Percentiles rank a stretch among this genome's conserved stretches.
Evolutionary conservation across 2,113 vertebrate genomes (phyloP).

Genomic region (Hystrix brachyura): DNA sequence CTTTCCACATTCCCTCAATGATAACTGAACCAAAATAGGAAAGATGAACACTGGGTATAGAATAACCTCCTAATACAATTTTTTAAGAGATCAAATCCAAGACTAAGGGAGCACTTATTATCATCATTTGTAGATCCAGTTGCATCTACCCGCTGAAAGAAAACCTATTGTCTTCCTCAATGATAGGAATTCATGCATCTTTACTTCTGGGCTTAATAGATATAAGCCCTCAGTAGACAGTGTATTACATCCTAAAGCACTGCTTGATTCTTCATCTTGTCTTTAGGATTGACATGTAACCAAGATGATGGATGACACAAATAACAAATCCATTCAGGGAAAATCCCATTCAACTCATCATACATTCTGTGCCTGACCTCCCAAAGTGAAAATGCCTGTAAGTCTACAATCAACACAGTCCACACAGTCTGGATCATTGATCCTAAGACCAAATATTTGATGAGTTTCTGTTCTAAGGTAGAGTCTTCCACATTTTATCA

Average conservation of each 20-base stretch:
- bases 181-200: background rate
- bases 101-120: background rate
- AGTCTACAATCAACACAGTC: background rate
- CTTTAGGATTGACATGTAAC: background rate
- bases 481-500: background rate
- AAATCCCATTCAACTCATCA: background rate
- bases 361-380: background rate
- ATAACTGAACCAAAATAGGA: background rate
- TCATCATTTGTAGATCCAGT: background rate
- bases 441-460: background rate
- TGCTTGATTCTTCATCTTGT: background rate
- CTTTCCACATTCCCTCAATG: background rate
- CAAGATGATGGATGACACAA: background rate
- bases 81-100: background rate
- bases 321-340: background rate
- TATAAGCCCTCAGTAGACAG: background rate
- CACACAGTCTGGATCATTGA: background rate
- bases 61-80: background rate
- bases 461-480: background rate
- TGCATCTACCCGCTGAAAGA: background rate
- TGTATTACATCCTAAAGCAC: background rate
- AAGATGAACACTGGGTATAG: background rate
- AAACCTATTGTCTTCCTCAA: background rate
- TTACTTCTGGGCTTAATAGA: background rate
- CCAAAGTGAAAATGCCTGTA: background rate